Conservation (phyloP, 2,113 vertebrate genomes). For the Tamias sibiricus region DNA sequence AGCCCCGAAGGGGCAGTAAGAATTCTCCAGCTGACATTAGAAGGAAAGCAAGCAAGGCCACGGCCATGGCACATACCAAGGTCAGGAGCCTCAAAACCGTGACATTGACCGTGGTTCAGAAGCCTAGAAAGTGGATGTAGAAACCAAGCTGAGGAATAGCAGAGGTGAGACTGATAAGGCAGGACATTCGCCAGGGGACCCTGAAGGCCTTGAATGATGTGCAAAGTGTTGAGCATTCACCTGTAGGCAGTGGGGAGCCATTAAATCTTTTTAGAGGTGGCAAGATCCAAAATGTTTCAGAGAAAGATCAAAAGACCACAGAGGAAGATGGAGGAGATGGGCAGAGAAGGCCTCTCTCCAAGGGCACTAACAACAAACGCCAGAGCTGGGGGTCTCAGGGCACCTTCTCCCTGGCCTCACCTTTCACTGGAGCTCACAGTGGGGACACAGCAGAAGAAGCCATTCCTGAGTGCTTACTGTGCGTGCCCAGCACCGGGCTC, state of each 20-base stretch:
- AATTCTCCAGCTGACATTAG: neutral
- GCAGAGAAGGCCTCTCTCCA: neutral
- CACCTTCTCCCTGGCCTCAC: neutral
- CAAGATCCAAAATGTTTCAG: neutral
- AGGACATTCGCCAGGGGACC: neutral
- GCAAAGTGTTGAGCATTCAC: neutral
- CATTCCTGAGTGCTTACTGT: neutral
- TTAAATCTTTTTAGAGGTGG: neutral
- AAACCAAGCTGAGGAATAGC: neutral
- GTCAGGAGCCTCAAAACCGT: neutral
- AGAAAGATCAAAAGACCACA: neutral
- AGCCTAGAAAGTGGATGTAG: neutral
- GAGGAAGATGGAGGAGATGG: neutral
- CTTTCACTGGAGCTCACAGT: neutral
- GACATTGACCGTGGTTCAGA: neutral
- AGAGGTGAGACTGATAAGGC: neutral
- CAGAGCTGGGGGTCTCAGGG: fast-evolving
- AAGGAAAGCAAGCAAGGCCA: neutral
- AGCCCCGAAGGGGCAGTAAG: neutral
- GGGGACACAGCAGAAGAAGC: neutral
- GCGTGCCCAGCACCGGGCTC: neutral
- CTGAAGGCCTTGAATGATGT: neutral
- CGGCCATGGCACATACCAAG: neutral
- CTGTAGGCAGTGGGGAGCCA: neutral
- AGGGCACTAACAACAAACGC: neutral